phyloP scores from a whole-genome alignment of 2,797 vertebrate species.

The Gallinago solitaria region DNA sequence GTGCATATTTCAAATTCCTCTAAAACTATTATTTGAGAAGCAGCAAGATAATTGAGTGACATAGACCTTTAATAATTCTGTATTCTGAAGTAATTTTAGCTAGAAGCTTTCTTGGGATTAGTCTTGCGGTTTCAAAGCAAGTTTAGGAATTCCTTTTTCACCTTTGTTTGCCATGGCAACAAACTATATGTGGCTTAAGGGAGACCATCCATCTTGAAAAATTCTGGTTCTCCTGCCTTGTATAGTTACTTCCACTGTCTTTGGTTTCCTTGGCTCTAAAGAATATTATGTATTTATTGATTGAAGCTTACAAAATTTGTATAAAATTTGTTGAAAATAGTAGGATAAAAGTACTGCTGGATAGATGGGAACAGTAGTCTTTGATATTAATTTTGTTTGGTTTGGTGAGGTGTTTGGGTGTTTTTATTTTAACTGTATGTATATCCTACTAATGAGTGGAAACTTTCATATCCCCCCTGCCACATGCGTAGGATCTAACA shows the following conservation, averaged over 20 bases:
- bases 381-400: not conserved
- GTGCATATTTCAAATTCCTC: not conserved
- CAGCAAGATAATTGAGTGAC: not conserved
- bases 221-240: not conserved
- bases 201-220: not conserved
- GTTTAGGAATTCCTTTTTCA: not conserved
- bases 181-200: not conserved
- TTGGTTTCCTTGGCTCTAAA: not conserved
- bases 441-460: not conserved
- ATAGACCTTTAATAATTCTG: not conserved
- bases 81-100: not conserved
- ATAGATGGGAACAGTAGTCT: not conserved
- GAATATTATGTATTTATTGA: not conserved
- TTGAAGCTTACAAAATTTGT: not conserved
- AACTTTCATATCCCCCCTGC: not conserved
- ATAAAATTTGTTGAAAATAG: not conserved
- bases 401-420: not conserved
- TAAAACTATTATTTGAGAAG: not conserved
- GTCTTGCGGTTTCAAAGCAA: not conserved
- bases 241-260: not conserved
- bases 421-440: not conserved
- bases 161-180: not conserved
- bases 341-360: not conserved
- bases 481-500: not conserved
- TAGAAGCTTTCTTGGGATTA: not conserved